phyloP scores from a whole-genome alignment of 2,113 vertebrate species.

The Cryptomyrus ogoouensis region DNA sequence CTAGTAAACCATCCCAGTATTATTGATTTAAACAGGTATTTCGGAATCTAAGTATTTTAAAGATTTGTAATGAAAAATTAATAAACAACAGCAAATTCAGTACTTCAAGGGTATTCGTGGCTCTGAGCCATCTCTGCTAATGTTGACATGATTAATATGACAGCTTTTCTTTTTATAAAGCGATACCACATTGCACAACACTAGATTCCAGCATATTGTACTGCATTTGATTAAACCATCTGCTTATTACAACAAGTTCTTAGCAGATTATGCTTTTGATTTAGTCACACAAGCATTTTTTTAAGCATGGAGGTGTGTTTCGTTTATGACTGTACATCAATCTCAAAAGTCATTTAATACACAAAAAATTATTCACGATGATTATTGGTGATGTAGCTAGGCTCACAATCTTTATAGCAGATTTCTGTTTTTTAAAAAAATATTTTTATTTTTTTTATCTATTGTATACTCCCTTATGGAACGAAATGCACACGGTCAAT shows the following conservation, averaged over 20 bases:
- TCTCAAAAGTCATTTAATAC: not conserved
- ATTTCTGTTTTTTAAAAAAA: not conserved
- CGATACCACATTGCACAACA: not conserved
- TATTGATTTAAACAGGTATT: slow-evolving; percentile 6
- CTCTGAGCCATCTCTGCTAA: slow-evolving; percentile 22
- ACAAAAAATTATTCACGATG: not conserved
- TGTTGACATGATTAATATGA: slow-evolving; percentile 23
- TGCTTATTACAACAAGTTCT: not conserved
- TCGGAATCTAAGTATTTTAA: not conserved
- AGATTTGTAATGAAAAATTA: not conserved
- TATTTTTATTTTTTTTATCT: not conserved
- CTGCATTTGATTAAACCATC: slow-evolving; percentile 12
- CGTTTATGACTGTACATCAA: not conserved
- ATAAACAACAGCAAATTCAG: not conserved
- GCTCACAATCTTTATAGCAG: not conserved
- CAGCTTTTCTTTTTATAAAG: slow-evolving; percentile 11
- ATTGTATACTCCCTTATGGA: not conserved
- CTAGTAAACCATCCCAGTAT: not conserved
- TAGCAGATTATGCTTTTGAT: not conserved
- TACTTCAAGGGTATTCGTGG: slow-evolving; percentile 20
- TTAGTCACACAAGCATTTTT: not conserved
- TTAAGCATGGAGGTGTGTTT: not conserved
- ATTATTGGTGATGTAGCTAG: not conserved
- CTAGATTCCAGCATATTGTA: not conserved
- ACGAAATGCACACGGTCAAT: not conserved